Evolutionary conservation across 1,140 invertebrate genomes (phyloP).

Genomic region (Diorhabda elongata): DNA sequence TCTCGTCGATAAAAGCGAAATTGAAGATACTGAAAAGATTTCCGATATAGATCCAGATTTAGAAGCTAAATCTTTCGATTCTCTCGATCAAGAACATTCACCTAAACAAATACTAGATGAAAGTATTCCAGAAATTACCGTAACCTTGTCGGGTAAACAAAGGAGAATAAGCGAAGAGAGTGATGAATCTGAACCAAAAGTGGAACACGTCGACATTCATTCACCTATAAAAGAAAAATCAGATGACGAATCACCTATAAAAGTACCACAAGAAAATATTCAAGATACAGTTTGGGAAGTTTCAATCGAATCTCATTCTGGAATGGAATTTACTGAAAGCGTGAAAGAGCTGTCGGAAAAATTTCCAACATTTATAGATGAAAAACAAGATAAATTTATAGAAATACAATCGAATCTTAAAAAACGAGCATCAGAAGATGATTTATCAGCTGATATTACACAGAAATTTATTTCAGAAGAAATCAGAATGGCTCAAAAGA

Average conservation of each 20-base stretch:
- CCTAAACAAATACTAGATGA: slow-evolving; percentile 30
- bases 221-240: slow-evolving; percentile 48
- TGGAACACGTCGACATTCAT: slow-evolving; percentile 14
- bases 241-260: slow-evolving; percentile 48
- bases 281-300: slow-evolving; percentile 63
- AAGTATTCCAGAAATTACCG: slow-evolving; percentile 44
- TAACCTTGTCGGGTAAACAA: slow-evolving; percentile 43
- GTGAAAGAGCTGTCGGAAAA: slow-evolving; percentile 27
- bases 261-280: slow-evolving; percentile 55
- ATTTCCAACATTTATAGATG: slow-evolving; percentile 16
- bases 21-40: slow-evolving; percentile 50
- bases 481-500: slow-evolving; percentile 10
- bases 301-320: slow-evolving; percentile 52
- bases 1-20: slow-evolving; percentile 53
- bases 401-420: neutral
- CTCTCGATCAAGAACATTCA: slow-evolving; percentile 31
- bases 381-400: slow-evolving; percentile 6
- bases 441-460: slow-evolving; percentile 5
- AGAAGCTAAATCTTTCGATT: slow-evolving; percentile 38
- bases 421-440: neutral
- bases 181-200: slow-evolving; percentile 31
- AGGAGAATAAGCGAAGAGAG: slow-evolving; percentile 45
- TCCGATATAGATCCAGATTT: slow-evolving; percentile 45
- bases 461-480: slow-evolving; percentile 10
- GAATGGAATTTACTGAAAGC: slow-evolving; percentile 36